phyloP scores from a whole-genome alignment of 2,888 invertebrate genomes.

The Calephelis perditalis region DNA sequence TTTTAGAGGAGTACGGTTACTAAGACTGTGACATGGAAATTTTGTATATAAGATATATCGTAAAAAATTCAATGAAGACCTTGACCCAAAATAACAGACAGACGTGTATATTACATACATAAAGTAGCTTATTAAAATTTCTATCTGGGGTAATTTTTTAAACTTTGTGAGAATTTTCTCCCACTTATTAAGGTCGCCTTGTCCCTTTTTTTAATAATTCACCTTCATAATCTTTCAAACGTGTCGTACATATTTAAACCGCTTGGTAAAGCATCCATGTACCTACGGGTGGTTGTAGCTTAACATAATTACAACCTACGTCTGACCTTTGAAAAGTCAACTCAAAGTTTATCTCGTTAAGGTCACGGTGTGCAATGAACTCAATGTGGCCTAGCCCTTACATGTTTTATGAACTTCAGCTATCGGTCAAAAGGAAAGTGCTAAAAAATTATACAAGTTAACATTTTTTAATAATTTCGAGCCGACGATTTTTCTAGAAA shows the following conservation, averaged over 20 bases:
- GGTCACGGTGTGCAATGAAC: slow-evolving; percentile 7
- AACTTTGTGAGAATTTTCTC: too few relatives aligned
- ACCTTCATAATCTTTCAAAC: neutral
- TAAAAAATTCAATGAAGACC: too few relatives aligned
- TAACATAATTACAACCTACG: neutral
- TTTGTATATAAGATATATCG: too few relatives aligned
- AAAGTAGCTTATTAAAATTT: too few relatives aligned
- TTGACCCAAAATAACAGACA: too few relatives aligned
- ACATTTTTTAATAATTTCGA: neutral
- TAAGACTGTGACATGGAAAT: too few relatives aligned
- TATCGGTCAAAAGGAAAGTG: slow-evolving; percentile 1
- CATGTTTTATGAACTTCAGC: slow-evolving; percentile 3
- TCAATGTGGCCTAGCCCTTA: neutral
- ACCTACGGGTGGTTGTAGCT: neutral
- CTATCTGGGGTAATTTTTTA: too few relatives aligned
- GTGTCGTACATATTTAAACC: neutral
- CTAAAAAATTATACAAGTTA: neutral
- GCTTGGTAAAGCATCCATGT: neutral
- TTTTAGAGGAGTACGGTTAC: too few relatives aligned
- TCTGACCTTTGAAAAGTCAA: slow-evolving; percentile 2
- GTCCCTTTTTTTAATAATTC: too few relatives aligned
- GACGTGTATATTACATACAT: too few relatives aligned
- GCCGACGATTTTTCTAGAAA: too few relatives aligned
- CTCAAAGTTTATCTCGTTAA: neutral
- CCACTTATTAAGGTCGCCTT: too few relatives aligned